phyloP scores from a whole-genome alignment of 2,888 invertebrate genomes.

The Dryobota labecula region DNA sequence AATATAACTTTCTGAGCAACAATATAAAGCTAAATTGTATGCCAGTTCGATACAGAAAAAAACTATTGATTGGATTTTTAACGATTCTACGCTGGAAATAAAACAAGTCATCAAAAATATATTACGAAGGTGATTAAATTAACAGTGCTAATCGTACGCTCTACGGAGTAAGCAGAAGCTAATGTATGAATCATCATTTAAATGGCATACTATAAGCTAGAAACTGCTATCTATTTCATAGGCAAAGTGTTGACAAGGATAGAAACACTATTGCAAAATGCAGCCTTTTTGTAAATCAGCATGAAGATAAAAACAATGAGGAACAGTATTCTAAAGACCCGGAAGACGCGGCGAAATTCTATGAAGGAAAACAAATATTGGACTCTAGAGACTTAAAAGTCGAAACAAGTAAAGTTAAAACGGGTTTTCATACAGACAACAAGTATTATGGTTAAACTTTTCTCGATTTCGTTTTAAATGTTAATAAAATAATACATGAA shows the following conservation, averaged over 20 bases:
- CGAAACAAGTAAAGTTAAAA: no score
- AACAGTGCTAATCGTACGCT: background rate
- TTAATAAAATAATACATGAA: background rate
- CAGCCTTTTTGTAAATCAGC: background rate
- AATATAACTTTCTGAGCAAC: slow-evolving; percentile 10
- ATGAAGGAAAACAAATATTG: background rate
- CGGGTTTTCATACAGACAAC: background rate
- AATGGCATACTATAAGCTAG: background rate
- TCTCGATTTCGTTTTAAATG: background rate
- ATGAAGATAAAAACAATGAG: background rate
- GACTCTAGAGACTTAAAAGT: background rate
- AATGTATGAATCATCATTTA: slow-evolving; percentile 15
- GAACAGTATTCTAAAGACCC: background rate
- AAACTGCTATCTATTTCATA: background rate
- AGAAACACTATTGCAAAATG: background rate
- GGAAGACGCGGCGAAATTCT: background rate
- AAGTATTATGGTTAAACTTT: background rate
- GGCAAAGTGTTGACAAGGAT: background rate
- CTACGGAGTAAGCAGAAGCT: background rate
- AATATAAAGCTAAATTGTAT: slow-evolving; percentile 11
- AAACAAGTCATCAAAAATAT: slow-evolving; percentile 14
- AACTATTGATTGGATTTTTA: slow-evolving; percentile 37
- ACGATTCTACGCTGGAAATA: slow-evolving; percentile 17
- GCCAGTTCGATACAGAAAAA: slow-evolving; percentile 22
- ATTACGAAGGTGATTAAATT: slow-evolving; percentile 11